phyloP scores from a whole-genome alignment of 2,888 invertebrate genomes.

The Hemistola chrysoprasaria region DNA sequence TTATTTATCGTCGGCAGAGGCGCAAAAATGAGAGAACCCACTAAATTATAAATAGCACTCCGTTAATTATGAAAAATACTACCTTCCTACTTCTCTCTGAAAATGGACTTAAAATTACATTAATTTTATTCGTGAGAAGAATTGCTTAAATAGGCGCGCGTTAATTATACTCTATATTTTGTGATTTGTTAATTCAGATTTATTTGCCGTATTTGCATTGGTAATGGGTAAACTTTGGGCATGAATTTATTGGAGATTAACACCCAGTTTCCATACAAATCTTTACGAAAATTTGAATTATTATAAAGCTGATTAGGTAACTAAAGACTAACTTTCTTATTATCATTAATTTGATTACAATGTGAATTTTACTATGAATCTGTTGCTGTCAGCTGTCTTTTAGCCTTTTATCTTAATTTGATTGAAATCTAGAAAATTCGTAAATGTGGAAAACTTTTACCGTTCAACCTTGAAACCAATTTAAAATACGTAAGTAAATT shows the following conservation, averaged over 20 bases:
- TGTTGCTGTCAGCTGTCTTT: no score
- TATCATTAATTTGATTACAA: no score
- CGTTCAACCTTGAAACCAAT: no score
- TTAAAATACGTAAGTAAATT: no score
- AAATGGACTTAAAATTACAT: conserved; percentile 50
- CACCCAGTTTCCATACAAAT: no score
- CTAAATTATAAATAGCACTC: conserved; percentile 54
- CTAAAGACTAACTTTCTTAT: no score
- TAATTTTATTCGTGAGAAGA: conserved; percentile 50
- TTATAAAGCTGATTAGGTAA: no score
- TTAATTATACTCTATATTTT: conserved; percentile 18
- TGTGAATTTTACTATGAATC: no score
- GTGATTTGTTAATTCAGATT: conserved; percentile 22
- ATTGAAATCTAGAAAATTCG: no score
- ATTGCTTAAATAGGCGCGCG: conserved; percentile 39
- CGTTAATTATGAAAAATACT: conserved; percentile 72
- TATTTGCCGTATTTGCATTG: conserved; percentile 15
- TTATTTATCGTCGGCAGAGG: conserved; percentile 57
- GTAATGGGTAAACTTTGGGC: conserved; percentile 6
- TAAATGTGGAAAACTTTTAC: conserved; percentile 5
- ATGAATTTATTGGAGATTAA: no score
- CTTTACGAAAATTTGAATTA: no score
- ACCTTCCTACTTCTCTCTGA: conserved; percentile 23
- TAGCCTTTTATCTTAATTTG: no score
- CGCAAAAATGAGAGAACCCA: conserved; percentile 49